These are phyloP conservation scores for Neolamprologus cancellatus DNA, from an alignment of 2,113 vertebrate species.

Conservation along the genomic window DNA sequence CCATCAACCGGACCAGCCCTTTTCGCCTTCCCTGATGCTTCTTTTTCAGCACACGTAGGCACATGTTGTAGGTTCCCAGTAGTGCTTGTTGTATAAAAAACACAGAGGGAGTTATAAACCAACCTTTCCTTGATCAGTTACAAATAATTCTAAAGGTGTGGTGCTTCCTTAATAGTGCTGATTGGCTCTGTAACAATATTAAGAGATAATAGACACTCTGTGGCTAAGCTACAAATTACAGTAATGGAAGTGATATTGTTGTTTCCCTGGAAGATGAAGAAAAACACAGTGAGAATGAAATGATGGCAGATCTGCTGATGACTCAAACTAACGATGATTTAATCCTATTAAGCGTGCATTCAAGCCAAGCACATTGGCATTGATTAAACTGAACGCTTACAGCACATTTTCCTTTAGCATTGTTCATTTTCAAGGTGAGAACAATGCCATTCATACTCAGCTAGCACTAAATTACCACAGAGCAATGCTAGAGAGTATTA, in stretches of 20 bases:
- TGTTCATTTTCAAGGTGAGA: conserved; percentile 3
- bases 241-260: not conserved
- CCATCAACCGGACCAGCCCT: not conserved
- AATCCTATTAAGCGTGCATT: not conserved
- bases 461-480: not conserved
- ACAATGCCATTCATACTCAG: not conserved
- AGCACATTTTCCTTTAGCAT: not conserved
- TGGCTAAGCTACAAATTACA: not conserved
- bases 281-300: not conserved
- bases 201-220: not conserved
- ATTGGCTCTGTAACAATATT: not conserved
- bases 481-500: not conserved
- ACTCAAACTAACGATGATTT: not conserved
- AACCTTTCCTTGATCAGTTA: not conserved
- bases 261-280: not conserved
- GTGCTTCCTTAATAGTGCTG: not conserved
- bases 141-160: not conserved
- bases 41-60: not conserved
- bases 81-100: not conserved
- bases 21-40: not conserved
- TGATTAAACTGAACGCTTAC: not conserved
- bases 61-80: not conserved
- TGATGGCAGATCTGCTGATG: not conserved
- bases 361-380: not conserved
- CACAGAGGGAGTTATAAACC: not conserved